Percentiles rank a stretch among this genome's conserved stretches.
Conservation (phyloP, 2,797 vertebrate genomes). For the Oreochromis grahami region DNA sequence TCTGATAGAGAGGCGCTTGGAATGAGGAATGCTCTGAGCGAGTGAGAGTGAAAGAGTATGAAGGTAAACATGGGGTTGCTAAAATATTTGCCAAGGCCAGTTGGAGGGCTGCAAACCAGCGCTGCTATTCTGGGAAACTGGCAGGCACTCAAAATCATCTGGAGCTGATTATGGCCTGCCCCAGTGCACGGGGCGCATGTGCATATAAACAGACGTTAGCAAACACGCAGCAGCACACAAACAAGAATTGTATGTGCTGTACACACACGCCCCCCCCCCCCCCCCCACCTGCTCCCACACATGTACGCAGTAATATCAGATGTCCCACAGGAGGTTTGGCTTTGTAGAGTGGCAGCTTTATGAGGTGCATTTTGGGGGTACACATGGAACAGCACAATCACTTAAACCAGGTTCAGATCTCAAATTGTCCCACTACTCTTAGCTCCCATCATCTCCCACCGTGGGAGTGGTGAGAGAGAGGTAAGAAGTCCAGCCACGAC, state of each 20-base stretch:
- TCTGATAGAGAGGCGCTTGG: conserved; percentile 18
- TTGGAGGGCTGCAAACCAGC: conserved; percentile 71
- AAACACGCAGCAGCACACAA: conserved; percentile 42
- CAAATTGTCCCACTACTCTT: conserved; percentile 6
- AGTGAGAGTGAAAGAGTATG: conserved; percentile 59
- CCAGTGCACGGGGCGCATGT: conserved; percentile 20
- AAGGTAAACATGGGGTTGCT: conserved; percentile 77
- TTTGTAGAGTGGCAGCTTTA: conserved; percentile 57
- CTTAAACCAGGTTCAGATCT: background rate
- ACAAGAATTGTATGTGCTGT: conserved; percentile 35
- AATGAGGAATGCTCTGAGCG: conserved; percentile 42
- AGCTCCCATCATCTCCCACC: background rate
- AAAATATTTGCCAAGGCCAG: conserved; percentile 79
- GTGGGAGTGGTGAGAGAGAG: background rate
- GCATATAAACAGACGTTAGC: conserved; percentile 48
- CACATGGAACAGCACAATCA: conserved; percentile 29
- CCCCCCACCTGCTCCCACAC: conserved; percentile 38
- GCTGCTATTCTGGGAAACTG: conserved; percentile 78
- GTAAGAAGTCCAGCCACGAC: background rate
- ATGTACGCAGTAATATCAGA: conserved; percentile 28
- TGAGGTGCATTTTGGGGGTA: conserved; percentile 41
- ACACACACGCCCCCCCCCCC: conserved; percentile 5
- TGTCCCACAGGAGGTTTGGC: conserved; percentile 18
- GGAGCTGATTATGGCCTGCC: conserved; percentile 74
- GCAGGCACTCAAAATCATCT: conserved; percentile 76